Evolutionary conservation across 2,888 invertebrate species (phyloP).

Genomic region (Cantharis lateralis): DNA sequence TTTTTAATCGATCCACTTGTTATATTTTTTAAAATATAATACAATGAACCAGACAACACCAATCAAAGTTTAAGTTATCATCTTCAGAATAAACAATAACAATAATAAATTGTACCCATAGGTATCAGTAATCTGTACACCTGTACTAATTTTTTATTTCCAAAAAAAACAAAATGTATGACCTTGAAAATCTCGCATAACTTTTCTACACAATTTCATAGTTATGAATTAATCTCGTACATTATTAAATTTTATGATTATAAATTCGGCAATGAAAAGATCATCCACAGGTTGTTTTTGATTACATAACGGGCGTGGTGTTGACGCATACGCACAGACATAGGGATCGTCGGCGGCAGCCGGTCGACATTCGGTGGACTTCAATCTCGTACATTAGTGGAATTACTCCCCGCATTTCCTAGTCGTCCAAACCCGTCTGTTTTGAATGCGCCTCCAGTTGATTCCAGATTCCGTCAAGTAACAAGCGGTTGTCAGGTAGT

Average conservation of each 20-base stretch:
- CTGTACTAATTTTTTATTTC: background rate
- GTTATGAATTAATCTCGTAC: background rate
- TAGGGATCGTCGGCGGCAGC: constrained; percentile 13
- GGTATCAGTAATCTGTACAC: background rate
- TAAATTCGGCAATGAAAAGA: background rate
- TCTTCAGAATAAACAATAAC: too few relatives aligned
- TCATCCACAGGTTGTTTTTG: constrained; percentile 15
- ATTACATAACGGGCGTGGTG: constrained; percentile 17
- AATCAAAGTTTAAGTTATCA: too few relatives aligned
- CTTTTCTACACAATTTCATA: too few relatives aligned
- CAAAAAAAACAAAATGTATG: background rate
- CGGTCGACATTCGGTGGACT: constrained; percentile 10
- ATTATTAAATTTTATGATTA: background rate
- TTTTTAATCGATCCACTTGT: too few relatives aligned
- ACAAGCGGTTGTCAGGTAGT: background rate
- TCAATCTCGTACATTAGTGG: background rate
- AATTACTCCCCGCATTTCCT: background rate
- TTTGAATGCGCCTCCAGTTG: background rate
- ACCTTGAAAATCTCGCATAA: background rate
- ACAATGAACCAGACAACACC: too few relatives aligned
- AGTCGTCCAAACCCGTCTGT: background rate
- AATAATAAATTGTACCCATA: too few relatives aligned
- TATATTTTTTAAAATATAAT: too few relatives aligned
- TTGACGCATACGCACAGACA: constrained; percentile 10
- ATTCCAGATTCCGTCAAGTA: background rate